These are phyloP conservation scores for Drosophila mayaguana DNA, from an alignment of 2,888 invertebrate species.

Conservation along the genomic window DNA sequence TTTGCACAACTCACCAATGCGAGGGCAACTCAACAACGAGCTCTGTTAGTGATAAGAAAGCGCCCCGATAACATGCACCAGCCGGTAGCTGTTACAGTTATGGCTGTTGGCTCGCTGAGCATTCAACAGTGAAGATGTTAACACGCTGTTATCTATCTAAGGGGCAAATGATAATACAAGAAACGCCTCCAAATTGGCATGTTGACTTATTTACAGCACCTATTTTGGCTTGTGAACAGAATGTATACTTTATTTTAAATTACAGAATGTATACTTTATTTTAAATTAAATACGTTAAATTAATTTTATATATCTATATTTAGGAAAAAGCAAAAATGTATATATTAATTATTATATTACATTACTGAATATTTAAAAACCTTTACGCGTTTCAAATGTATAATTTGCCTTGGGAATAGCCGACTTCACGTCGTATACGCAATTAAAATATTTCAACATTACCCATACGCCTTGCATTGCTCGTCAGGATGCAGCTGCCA, in stretches of 20 bases:
- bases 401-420: not conserved
- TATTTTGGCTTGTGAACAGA: no score
- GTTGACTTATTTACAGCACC: not conserved
- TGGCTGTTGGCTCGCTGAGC: constrained; percentile 13
- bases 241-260: no score
- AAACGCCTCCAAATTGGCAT: constrained; percentile 36
- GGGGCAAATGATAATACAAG: not conserved
- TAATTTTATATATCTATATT: no score
- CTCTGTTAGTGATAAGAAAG: constrained; percentile 66
- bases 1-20: constrained; percentile 43
- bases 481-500: not conserved
- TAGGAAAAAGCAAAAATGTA: no score
- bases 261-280: no score
- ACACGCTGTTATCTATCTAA: constrained; percentile 24
- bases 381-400: not conserved
- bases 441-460: not conserved
- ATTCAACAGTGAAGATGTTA: constrained; percentile 14
- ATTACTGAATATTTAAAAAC: not conserved
- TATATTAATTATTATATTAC: not conserved
- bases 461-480: constrained; percentile 23
- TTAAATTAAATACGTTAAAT: no score
- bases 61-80: constrained; percentile 40
- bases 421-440: not conserved
- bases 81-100: not conserved
- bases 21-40: constrained; percentile 51